A percentile compares a stretch with the other conserved stretches of the same genome.
Conservation (phyloP, 2,113 vertebrate species). For the Hippocampus guttulatus region DNA sequence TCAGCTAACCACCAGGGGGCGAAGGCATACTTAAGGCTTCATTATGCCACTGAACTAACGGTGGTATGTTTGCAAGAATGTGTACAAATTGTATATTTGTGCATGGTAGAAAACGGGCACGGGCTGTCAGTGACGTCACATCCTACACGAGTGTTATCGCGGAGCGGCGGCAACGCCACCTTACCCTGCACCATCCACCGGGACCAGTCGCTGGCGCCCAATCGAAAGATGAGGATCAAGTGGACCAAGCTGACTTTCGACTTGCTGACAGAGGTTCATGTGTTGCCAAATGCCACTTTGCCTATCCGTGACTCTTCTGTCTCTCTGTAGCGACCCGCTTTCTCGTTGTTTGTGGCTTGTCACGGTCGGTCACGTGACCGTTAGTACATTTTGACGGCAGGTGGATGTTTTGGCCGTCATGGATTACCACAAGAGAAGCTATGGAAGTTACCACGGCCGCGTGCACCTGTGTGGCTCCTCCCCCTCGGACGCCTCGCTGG, state of each 20-base stretch:
- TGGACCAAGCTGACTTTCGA: constrained; percentile 97
- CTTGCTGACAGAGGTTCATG: constrained; percentile 86
- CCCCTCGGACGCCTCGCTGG: constrained; percentile 84
- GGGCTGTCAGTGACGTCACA: constrained; percentile 81
- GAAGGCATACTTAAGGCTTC: too few species aligned
- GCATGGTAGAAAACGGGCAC: constrained; percentile 80
- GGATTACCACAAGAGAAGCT: constrained; percentile 88
- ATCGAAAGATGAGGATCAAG: constrained; percentile 86
- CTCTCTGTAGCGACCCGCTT: not conserved
- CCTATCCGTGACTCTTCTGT: not conserved
- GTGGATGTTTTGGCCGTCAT: constrained; percentile 88
- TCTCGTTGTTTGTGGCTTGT: too few species aligned
- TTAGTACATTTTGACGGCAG: constrained; percentile 11
- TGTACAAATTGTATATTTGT: not conserved
- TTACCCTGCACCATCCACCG: constrained; percentile 86
- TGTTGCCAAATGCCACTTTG: not conserved
- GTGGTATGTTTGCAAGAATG: too few species aligned
- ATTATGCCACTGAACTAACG: too few species aligned
- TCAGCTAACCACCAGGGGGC: too few species aligned
- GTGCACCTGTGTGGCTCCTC: constrained; percentile 78
- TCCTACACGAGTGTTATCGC: constrained; percentile 81
- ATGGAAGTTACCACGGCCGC: constrained; percentile 84
- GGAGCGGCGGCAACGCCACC: constrained; percentile 85
- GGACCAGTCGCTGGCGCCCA: constrained; percentile 74
- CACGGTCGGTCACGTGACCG: not conserved